Evolutionary conservation across 2,797 vertebrate species (phyloP).

Genomic region (Leucoraja ocellata): DNA sequence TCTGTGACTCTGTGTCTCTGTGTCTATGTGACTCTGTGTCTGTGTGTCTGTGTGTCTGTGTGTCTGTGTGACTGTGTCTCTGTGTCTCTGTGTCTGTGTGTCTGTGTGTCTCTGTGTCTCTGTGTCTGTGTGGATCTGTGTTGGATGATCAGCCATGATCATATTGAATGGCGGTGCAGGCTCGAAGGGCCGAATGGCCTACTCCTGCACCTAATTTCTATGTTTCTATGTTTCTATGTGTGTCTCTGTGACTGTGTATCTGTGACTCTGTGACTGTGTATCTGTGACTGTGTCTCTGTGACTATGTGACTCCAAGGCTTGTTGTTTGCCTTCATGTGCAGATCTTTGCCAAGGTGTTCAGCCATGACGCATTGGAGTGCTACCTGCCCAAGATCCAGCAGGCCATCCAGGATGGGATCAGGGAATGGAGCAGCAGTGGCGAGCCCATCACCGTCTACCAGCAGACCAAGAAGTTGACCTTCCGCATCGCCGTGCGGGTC

Average conservation of each 20-base stretch:
- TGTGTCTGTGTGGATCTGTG: no score
- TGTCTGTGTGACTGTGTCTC: neutral
- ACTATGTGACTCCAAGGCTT: neutral
- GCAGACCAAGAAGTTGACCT: conserved; percentile 84
- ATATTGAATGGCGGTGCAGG: no score
- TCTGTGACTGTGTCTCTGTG: no score
- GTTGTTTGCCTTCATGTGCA: conserved; percentile 44
- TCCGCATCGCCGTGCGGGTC: conserved; percentile 89
- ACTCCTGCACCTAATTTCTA: no score
- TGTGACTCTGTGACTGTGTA: no score
- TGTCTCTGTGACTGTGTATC: neutral
- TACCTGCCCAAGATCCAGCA: conserved; percentile 94
- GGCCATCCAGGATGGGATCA: conserved; percentile 87
- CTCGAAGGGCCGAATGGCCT: no score
- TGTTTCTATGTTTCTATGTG: no score
- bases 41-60: no score
- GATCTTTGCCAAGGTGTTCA: conserved; percentile 97
- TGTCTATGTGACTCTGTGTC: no score
- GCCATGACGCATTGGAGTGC: conserved; percentile 85
- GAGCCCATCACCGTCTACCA: conserved; percentile 87
- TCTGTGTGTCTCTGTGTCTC: neutral
- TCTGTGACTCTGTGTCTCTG: no score
- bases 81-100: neutral
- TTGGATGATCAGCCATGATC: no score
- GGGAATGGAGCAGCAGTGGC: conserved; percentile 84